Evolutionary conservation across 2,888 invertebrate genomes (phyloP), one percentile per base, ranked within the genome.

Genomic region (Cataglyphis cursor): DNA sequence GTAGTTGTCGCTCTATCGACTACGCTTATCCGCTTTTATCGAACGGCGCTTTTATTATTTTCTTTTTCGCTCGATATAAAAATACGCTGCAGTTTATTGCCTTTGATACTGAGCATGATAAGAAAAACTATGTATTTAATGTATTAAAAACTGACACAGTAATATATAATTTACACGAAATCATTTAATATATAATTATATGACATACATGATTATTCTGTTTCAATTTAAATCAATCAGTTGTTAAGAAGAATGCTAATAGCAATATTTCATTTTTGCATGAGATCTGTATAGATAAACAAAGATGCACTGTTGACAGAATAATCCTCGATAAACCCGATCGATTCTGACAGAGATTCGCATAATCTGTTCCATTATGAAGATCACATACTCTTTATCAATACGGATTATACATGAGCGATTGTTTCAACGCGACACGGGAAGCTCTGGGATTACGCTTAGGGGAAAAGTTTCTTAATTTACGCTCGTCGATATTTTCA

Each of bases 401-500:
- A 66, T 76, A 57, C 3, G 31, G 59, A 80, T 70, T 80, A 70
- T 61, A 59, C 59, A 35, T 31, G 70, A 57, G 41, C 78, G 31
- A 80, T 80, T 66, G 78, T 80, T 80, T 57, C 59, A 80, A 57
- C 78, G 70, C 70, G 68, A 80, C 59, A 44, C 59, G 70, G 57
- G 41, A 78, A 66, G 78, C 57, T 57, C 70, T 68, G 70, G 70
- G 44, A 35, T 44, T 24, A 35, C 18, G 44, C 70, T 68, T 59
- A 61, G 59, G 70, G 44, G 70, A n/a, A 80, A 80, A 80, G 59
- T 80, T 80, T 80, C 78, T 80, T 80, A 70, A 80, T 80, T 80
- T 80, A 80, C 44, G 78, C 70, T 80, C 78, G 44, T 80, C 78
- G 78, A 80, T 80, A 80, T 61, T 70, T 44, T 44, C 78, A 80